Percentiles rank a stretch among this genome's conserved stretches.
phyloP scores from a whole-genome alignment of 2,113 vertebrate genomes.

The Grammomys surdaster region DNA sequence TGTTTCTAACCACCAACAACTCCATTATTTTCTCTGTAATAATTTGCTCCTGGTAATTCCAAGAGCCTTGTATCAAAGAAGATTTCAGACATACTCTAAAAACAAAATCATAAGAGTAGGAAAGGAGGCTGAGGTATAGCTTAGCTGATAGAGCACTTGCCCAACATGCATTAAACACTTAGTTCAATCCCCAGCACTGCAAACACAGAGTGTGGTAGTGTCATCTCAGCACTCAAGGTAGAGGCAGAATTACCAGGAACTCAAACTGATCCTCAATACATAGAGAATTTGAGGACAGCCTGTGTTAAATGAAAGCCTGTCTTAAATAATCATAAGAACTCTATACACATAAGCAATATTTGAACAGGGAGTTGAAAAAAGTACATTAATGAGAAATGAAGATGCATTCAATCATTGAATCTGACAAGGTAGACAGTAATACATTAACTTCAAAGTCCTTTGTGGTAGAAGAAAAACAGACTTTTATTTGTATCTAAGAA shows the following conservation, averaged over 20 bases:
- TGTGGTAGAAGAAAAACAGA: background rate
- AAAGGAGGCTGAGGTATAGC: background rate
- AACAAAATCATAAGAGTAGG: constrained; percentile 63
- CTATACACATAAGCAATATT: constrained; percentile 22
- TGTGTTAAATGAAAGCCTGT: background rate
- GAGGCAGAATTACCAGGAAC: background rate
- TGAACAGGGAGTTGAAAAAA: constrained; percentile 57
- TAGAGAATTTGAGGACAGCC: background rate
- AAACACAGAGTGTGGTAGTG: background rate
- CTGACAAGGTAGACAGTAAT: background rate
- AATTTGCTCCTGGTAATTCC: constrained; percentile 83
- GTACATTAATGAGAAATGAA: constrained; percentile 42
- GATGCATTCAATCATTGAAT: background rate
- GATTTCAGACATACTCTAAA: constrained; percentile 65
- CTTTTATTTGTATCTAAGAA: background rate
- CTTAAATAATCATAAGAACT: background rate
- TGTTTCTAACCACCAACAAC: constrained; percentile 74
- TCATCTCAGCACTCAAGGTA: background rate
- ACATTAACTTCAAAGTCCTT: background rate
- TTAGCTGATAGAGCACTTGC: background rate
- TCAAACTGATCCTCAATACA: too few relatives aligned
- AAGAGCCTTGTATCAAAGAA: constrained; percentile 77
- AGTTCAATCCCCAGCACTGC: background rate
- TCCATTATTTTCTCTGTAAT: constrained; percentile 78
- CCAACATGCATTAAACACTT: background rate